These are phyloP conservation scores for Lissonota sp. DNA, from an alignment of 2,888 invertebrate genomes.

Conservation along the genomic window DNA sequence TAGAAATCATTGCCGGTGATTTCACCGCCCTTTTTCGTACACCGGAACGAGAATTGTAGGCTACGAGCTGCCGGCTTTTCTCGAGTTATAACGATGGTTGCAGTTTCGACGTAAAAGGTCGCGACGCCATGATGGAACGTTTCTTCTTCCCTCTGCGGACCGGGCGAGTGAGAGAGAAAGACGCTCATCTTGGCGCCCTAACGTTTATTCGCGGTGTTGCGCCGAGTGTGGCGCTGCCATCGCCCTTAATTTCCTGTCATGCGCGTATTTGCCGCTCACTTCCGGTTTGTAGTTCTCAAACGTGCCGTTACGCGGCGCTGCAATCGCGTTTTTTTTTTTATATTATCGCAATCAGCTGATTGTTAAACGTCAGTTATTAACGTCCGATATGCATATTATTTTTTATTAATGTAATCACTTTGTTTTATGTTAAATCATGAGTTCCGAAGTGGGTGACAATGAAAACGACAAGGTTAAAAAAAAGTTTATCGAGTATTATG, in stretches of 20 bases:
- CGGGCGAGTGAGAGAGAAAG: not conserved
- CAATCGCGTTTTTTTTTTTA: not conserved
- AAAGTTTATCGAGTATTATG: not conserved
- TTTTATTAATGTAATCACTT: constrained; percentile 49
- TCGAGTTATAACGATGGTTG: too few relatives aligned
- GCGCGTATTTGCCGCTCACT: not conserved
- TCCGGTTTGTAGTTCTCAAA: not conserved
- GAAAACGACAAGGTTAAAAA: constrained; percentile 52
- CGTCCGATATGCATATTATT: not conserved
- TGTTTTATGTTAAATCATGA: constrained; percentile 29
- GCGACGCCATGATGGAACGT: not conserved
- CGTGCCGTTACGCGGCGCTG: not conserved
- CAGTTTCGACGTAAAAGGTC: not conserved
- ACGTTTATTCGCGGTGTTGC: not conserved
- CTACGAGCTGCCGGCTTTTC: too few relatives aligned
- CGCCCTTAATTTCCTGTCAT: not conserved
- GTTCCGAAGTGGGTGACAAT: constrained; percentile 40
- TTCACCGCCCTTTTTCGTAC: not conserved
- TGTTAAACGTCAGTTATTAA: constrained; percentile 35
- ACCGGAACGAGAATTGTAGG: not conserved
- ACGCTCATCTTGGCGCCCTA: not conserved
- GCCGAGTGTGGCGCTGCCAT: too few relatives aligned
- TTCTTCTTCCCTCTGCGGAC: not conserved
- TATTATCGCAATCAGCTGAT: constrained; percentile 41
- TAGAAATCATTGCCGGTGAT: not conserved